These are phyloP conservation scores for Notolepis coatsorum DNA, from an alignment of 2,797 vertebrate genomes.

Conservation along the genomic window DNA sequence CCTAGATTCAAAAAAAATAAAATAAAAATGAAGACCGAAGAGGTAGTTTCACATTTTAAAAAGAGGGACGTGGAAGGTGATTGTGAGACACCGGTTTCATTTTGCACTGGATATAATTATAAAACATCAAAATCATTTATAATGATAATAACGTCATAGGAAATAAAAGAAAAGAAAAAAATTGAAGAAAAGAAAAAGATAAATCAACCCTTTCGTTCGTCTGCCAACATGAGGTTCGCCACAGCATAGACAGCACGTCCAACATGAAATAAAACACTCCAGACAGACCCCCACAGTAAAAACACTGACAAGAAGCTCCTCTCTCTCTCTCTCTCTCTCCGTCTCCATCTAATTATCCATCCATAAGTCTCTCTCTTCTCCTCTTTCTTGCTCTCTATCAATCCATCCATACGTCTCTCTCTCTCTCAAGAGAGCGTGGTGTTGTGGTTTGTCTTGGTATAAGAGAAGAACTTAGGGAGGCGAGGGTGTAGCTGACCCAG, in stretches of 20 bases:
- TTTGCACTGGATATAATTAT: no score
- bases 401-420: not conserved
- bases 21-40: slow-evolving; percentile 59
- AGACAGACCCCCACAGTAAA: slow-evolving; percentile 13
- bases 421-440: slow-evolving; percentile 17
- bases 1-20: no score
- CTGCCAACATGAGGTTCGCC: slow-evolving; percentile 7
- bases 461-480: slow-evolving; percentile 14
- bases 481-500: slow-evolving; percentile 10
- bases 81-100: slow-evolving; percentile 49
- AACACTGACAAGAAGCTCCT: slow-evolving; percentile 18
- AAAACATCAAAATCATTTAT: slow-evolving; percentile 39
- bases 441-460: slow-evolving; percentile 14
- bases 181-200: not conserved
- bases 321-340: slow-evolving; percentile 12
- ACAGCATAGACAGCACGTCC: slow-evolving; percentile 14
- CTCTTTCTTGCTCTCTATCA: slow-evolving; percentile 5
- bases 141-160: slow-evolving; percentile 20
- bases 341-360: slow-evolving; percentile 9
- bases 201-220: not conserved
- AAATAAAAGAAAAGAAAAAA: slow-evolving; percentile 16
- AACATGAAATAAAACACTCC: not conserved
- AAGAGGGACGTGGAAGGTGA: slow-evolving; percentile 55
- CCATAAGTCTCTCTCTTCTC: slow-evolving; percentile 31
- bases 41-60: slow-evolving; percentile 79